A percentile compares a stretch with the other conserved stretches of the same genome.
These are phyloP conservation scores for Penaeus vannamei DNA, from an alignment of 1,140 invertebrate species.

Conservation along the genomic window DNA sequence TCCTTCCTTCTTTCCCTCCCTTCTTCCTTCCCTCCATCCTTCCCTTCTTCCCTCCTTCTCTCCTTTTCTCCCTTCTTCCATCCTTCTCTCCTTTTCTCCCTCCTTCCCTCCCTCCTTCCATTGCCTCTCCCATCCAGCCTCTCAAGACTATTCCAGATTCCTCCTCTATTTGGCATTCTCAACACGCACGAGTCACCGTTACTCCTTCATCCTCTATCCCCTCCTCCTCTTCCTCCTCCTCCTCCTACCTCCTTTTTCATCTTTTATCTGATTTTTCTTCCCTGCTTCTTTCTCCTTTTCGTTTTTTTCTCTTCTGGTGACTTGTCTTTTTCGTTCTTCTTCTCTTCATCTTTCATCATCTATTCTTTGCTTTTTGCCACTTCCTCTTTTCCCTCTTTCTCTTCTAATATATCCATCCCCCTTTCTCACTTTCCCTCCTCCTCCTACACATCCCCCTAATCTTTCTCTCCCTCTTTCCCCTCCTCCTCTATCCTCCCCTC, in stretches of 20 bases:
- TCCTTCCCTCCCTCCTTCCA: too few relatives aligned
- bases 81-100: not conserved
- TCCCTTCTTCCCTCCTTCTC: not conserved
- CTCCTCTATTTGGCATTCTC: not conserved
- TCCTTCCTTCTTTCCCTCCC: not conserved
- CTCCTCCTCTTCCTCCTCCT: too few relatives aligned
- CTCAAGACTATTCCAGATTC: not conserved
- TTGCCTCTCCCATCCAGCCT: not conserved
- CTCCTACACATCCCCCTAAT: not conserved
- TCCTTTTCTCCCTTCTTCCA: constrained; percentile 6
- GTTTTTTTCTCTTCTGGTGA: too few relatives aligned
- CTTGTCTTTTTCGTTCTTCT: too few relatives aligned
- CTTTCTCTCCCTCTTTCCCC: not conserved
- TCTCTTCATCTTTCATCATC: too few relatives aligned
- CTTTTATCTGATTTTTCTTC: too few relatives aligned
- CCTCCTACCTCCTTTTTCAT: too few relatives aligned
- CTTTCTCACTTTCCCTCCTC: not conserved
- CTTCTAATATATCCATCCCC: not conserved
- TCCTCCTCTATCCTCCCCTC: not conserved
- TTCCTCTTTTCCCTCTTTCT: not conserved
- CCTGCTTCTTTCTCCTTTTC: too few relatives aligned
- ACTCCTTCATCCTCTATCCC: too few relatives aligned
- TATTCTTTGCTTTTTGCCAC: too few relatives aligned
- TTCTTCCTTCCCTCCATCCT: not conserved
- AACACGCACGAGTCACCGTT: too few relatives aligned